These are phyloP conservation scores for Acronicta psi DNA, from an alignment of 2,888 invertebrate species.

Conservation along the genomic window DNA sequence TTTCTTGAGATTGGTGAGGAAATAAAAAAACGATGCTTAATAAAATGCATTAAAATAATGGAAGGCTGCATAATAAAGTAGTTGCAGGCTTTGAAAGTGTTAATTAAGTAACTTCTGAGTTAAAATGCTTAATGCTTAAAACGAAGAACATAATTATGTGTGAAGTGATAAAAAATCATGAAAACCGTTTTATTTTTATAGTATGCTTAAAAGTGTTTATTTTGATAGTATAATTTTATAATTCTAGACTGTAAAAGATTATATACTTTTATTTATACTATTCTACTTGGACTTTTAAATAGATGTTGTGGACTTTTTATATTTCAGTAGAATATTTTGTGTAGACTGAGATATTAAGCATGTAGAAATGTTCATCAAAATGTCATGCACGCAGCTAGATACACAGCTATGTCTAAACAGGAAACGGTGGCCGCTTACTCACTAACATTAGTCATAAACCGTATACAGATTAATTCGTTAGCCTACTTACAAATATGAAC, in stretches of 20 bases:
- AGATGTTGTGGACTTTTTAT: too few species aligned
- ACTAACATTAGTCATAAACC: constrained; percentile 65
- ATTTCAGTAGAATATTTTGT: neutral
- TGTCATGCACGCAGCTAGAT: constrained; percentile 11
- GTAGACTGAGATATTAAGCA: neutral
- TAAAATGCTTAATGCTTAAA: too few species aligned
- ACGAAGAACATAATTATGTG: constrained; percentile 10
- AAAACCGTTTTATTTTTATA: neutral
- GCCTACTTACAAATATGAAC: constrained; percentile 56
- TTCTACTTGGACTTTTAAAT: too few species aligned
- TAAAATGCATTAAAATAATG: constrained; percentile 12
- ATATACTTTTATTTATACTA: constrained; percentile 5
- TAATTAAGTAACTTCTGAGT: constrained; percentile 11
- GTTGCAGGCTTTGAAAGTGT: constrained; percentile 2
- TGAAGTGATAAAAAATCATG: constrained; percentile 17
- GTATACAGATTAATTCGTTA: constrained; percentile 66
- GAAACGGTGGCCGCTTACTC: constrained; percentile 66
- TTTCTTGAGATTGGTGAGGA: neutral
- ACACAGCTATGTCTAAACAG: constrained; percentile 56
- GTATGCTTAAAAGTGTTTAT: neutral
- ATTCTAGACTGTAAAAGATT: constrained; percentile 1
- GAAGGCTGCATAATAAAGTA: constrained; percentile 2
- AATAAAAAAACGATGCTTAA: neutral
- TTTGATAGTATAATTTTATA: constrained; percentile 15
- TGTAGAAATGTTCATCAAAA: constrained; percentile 11